phyloP scores from a whole-genome alignment of 2,113 vertebrate species.

The Tricholaema leucomelas region DNA sequence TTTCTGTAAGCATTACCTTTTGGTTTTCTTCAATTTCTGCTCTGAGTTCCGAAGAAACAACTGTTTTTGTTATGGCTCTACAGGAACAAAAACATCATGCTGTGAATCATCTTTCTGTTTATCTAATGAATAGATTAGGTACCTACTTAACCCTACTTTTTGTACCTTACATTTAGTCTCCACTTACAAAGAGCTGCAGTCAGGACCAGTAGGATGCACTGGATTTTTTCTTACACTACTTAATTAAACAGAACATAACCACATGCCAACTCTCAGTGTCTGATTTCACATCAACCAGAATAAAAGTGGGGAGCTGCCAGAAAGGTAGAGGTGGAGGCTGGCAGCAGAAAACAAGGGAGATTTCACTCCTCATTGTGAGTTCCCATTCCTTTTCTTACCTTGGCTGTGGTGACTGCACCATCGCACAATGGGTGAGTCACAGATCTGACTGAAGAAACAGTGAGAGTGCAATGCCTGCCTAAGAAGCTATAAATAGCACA shows the following conservation, averaged over 20 bases:
- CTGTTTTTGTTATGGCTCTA: conserved; percentile 94
- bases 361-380: neutral
- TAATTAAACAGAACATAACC: neutral
- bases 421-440: neutral
- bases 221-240: neutral
- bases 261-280: neutral
- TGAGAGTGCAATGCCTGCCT: neutral
- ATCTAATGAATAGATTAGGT: too few species aligned
- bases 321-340: neutral
- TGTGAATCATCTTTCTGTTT: neutral
- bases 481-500: neutral
- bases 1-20: conserved; percentile 81
- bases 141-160: neutral
- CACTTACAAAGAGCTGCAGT: neutral
- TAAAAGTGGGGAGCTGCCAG: neutral
- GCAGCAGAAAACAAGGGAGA: neutral
- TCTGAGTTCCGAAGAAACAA: conserved; percentile 87
- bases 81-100: conserved; percentile 1
- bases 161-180: neutral
- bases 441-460: neutral
- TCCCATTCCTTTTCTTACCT: neutral
- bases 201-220: neutral
- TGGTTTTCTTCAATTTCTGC: conserved; percentile 94
- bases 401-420: neutral
- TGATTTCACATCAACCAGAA: neutral